phyloP scores from a whole-genome alignment of 2,113 vertebrate genomes.

The Emydura subglobosa region DNA sequence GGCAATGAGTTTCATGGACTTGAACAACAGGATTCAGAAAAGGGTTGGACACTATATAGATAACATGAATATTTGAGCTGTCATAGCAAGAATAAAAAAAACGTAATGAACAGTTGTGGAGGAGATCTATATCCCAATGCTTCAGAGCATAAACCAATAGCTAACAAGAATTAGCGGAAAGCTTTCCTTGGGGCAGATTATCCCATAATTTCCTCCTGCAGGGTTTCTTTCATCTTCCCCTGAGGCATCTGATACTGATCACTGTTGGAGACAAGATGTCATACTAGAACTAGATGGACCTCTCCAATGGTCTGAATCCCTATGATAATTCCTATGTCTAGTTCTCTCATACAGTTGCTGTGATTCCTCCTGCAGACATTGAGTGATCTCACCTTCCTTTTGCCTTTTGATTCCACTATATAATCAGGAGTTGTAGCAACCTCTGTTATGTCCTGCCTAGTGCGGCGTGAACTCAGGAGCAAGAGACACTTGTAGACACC shows the following conservation, averaged over 20 bases:
- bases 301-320: neutral
- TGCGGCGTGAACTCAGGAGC: neutral
- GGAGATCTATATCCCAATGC: no score
- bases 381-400: neutral
- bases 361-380: neutral
- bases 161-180: neutral
- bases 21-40: neutral
- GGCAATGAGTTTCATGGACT: fast-evolving
- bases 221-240: neutral
- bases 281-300: fast-evolving
- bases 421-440: neutral
- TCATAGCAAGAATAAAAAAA: neutral
- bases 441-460: neutral
- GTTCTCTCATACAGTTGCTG: neutral
- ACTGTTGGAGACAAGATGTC: neutral
- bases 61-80: neutral
- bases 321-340: neutral
- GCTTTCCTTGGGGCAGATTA: neutral
- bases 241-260: neutral
- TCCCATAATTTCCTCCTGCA: neutral
- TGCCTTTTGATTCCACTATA: no score
- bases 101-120: neutral
- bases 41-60: neutral
- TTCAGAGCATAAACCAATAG: fast-evolving
- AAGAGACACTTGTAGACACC: neutral